phyloP scores from a whole-genome alignment of 2,888 invertebrate species.

The Andrena trimmerana region DNA sequence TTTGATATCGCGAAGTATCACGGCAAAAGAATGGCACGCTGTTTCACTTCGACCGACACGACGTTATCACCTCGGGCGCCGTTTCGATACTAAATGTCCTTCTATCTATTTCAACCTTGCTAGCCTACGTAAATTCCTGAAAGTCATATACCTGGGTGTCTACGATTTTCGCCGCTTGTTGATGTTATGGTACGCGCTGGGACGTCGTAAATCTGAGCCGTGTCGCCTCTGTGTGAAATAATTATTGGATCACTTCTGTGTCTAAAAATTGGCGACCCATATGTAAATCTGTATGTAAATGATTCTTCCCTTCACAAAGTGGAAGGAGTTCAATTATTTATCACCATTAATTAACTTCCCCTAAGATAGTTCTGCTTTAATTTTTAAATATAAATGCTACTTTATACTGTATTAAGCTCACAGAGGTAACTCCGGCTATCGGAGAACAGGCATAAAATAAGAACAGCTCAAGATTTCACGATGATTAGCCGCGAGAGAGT shows the following conservation, averaged over 20 bases:
- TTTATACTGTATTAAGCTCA: neutral
- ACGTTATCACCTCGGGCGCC: neutral
- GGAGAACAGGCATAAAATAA: slow-evolving; percentile 2
- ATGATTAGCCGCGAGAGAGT: slow-evolving; percentile 10
- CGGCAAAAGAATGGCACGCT: neutral
- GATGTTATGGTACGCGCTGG: neutral
- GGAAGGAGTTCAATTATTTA: too few species aligned
- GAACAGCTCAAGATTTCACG: neutral
- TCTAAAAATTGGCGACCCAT: too few species aligned
- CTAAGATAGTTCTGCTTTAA: neutral
- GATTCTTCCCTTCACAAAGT: too few species aligned
- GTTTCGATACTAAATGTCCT: neutral
- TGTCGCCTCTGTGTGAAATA: neutral
- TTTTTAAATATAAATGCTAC: neutral
- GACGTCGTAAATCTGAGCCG: neutral
- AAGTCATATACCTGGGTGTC: neutral
- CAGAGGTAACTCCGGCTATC: neutral
- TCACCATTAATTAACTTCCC: neutral
- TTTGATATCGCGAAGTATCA: neutral
- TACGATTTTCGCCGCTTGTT: neutral
- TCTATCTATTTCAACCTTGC: neutral
- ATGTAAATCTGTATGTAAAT: too few species aligned
- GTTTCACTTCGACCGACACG: neutral
- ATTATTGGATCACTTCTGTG: too few species aligned
- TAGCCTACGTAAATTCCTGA: neutral